phyloP scores from a whole-genome alignment of 64 coral and sea anemone species.

The Acropora yongei region DNA sequence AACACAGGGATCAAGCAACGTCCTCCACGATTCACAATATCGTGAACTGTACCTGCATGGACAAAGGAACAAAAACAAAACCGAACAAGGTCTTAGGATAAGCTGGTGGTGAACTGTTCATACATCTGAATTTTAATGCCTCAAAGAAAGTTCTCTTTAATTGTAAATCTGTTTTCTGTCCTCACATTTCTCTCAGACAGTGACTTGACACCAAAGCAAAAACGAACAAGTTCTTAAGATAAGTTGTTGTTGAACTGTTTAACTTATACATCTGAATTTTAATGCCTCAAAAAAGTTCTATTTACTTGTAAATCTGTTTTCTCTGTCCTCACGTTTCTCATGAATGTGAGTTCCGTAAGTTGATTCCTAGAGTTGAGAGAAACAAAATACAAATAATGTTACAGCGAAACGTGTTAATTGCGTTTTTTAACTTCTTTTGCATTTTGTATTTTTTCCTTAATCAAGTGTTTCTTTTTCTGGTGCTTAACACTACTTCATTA shows the following conservation, averaged over 20 bases:
- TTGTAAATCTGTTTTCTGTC: slow-evolving; percentile 97
- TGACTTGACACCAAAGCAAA: not conserved
- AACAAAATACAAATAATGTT: not conserved
- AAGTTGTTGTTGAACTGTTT: not conserved
- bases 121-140: no score
- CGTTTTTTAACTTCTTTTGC: no score
- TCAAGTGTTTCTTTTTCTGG: no score
- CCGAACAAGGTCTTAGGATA: no score
- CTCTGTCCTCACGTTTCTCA: slow-evolving; percentile 95
- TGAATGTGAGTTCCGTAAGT: slow-evolving; percentile 99
- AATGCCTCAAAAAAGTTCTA: not conserved
- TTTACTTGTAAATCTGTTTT: slow-evolving; percentile 96
- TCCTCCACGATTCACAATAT: slow-evolving; percentile 97
- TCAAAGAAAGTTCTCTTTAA: slow-evolving; percentile 30
- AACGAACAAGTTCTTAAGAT: no score
- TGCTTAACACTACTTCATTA: no score
- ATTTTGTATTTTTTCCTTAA: no score
- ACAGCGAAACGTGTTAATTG: no score
- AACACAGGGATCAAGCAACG: slow-evolving; percentile 99
- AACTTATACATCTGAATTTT: no score
- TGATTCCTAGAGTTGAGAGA: slow-evolving; percentile 75
- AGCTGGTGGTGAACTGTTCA: no score
- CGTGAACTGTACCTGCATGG: slow-evolving; percentile 92
- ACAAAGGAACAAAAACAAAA: not conserved
- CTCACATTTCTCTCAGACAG: slow-evolving; percentile 70